These are phyloP conservation scores for Drosophila peninsularis DNA, from an alignment of 2,888 invertebrate species.

Conservation along the genomic window DNA sequence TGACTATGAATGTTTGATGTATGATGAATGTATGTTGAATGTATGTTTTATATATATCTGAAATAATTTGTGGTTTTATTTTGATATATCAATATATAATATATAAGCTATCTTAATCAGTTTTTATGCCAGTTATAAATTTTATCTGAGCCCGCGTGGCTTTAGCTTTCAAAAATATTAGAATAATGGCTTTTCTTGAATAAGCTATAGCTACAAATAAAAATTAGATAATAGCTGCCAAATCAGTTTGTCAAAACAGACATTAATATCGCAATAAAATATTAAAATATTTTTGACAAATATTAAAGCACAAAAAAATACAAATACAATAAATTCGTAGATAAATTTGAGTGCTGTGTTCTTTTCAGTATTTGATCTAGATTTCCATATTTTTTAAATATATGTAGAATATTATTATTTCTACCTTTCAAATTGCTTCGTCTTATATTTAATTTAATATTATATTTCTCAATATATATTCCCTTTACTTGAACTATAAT, in stretches of 20 bases:
- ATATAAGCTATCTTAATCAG: too few species aligned
- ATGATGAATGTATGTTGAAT: too few species aligned
- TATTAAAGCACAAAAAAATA: background rate
- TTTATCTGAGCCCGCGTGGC: background rate
- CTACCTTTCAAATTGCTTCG: background rate
- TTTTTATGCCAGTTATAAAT: background rate
- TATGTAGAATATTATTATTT: background rate
- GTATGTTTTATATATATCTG: too few species aligned
- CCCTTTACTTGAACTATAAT: too few species aligned
- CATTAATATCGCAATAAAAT: slow-evolving; percentile 2
- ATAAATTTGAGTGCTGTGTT: background rate
- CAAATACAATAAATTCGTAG: too few species aligned
- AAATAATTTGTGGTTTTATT: too few species aligned
- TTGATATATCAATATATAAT: too few species aligned
- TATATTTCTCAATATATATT: too few species aligned
- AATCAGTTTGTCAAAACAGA: background rate
- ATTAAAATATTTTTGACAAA: background rate
- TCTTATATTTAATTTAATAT: too few species aligned
- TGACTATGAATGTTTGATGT: too few species aligned
- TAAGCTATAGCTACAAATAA: background rate
- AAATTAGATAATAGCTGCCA: background rate
- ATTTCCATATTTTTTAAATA: too few species aligned
- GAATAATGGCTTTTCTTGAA: background rate
- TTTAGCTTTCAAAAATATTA: background rate
- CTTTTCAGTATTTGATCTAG: too few species aligned